A percentile compares a stretch with the other conserved stretches of the same genome.
Conservation (phyloP, 2,888 invertebrate genomes). For the Dryobotodes eremita region DNA sequence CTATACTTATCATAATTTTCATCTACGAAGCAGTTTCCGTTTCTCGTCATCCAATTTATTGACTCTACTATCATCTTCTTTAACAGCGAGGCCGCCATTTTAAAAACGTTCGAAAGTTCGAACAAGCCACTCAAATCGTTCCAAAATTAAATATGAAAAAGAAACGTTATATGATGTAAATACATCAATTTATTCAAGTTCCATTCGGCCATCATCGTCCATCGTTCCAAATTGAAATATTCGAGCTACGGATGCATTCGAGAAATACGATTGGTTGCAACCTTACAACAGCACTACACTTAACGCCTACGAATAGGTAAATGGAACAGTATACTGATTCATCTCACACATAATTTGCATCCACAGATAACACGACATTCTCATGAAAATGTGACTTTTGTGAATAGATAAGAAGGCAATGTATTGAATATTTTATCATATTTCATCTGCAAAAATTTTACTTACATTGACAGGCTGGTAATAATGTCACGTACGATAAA, state of each 20-base stretch:
- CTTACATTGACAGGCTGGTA: constrained; percentile 47
- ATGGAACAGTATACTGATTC: constrained; percentile 16
- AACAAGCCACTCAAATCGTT: background rate
- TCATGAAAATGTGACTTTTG: constrained; percentile 43
- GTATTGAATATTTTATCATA: constrained; percentile 57
- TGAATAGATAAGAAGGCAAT: constrained; percentile 30
- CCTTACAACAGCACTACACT: background rate
- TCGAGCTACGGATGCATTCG: constrained; percentile 10
- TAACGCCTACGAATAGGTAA: constrained; percentile 9
- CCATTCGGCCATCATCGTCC: constrained; percentile 9
- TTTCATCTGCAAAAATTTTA: constrained; percentile 36
- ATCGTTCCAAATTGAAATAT: constrained; percentile 45
- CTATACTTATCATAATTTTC: background rate
- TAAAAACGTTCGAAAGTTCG: background rate
- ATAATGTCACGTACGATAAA: constrained; percentile 52
- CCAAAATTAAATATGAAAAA: constrained; percentile 10
- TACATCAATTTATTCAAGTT: constrained; percentile 3
- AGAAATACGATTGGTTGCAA: constrained; percentile 28
- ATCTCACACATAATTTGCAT: constrained; percentile 38
- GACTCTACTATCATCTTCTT: background rate
- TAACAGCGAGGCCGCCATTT: background rate
- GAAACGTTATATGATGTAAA: background rate
- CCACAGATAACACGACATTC: constrained; percentile 36
- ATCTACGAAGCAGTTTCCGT: background rate
- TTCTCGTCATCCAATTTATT: background rate